Conservation (phyloP, 2,797 vertebrate species). For the Mastacembelus armatus region DNA sequence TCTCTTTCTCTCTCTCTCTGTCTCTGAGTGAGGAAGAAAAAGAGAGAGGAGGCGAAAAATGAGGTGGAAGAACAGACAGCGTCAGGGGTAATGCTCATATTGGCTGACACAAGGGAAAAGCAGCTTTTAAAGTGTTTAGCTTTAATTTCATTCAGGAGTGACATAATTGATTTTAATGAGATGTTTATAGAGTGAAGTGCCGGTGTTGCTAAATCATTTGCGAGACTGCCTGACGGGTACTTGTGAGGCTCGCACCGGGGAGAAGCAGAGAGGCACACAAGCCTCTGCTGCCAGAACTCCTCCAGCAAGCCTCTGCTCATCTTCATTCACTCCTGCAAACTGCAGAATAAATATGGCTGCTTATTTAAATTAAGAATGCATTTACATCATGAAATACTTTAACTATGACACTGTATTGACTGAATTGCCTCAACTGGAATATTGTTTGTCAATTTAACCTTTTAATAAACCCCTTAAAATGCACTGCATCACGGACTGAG, state of each 20-base stretch:
- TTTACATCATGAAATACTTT: constrained; percentile 51
- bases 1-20: constrained; percentile 78
- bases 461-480: not conserved
- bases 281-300: constrained; percentile 63
- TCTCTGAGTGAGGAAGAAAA: constrained; percentile 23
- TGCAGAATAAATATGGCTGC: constrained; percentile 33
- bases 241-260: constrained; percentile 57
- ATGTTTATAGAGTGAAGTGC: constrained; percentile 83
- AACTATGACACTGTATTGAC: constrained; percentile 20
- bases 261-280: constrained; percentile 57
- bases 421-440: constrained; percentile 15
- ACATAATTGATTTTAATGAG: constrained; percentile 89
- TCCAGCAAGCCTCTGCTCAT: constrained; percentile 47
- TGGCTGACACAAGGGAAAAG: constrained; percentile 82
- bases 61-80: constrained; percentile 77
- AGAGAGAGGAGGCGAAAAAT: constrained; percentile 44
- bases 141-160: constrained; percentile 89
- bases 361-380: constrained; percentile 52
- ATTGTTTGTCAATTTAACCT: constrained; percentile 3
- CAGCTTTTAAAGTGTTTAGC: constrained; percentile 86
- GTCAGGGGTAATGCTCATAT: constrained; percentile 90
- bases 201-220: constrained; percentile 82
- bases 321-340: constrained; percentile 29
- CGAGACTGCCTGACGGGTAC: constrained; percentile 74
- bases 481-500: not conserved